These are phyloP conservation scores for Callosobruchus maculatus DNA, from an alignment of 2,888 invertebrate species.

Conservation along the genomic window DNA sequence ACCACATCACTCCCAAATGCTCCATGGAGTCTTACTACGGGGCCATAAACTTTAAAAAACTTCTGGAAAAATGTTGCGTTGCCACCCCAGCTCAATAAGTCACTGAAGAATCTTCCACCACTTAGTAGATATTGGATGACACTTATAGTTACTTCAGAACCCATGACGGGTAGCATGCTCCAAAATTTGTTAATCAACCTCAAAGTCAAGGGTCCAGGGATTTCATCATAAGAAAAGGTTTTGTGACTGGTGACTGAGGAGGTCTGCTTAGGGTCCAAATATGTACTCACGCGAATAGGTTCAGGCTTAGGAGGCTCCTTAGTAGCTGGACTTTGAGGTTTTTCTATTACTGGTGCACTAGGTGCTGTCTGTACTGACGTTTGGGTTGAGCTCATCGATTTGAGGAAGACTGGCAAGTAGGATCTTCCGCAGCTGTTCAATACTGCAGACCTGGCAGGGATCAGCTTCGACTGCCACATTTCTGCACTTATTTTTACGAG, in stretches of 20 bases:
- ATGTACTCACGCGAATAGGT: not conserved
- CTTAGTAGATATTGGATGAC: slow-evolving; percentile 53
- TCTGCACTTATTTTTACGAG: not conserved
- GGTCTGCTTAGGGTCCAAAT: not conserved
- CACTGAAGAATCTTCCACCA: slow-evolving; percentile 50
- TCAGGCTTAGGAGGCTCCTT: not conserved
- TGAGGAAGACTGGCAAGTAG: not conserved
- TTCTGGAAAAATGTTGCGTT: slow-evolving; percentile 48
- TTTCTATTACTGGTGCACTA: not conserved
- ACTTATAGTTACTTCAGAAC: slow-evolving; percentile 58
- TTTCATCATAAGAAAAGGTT: slow-evolving; percentile 54
- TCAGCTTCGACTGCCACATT: not conserved
- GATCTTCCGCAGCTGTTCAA: not conserved
- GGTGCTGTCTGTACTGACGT: not conserved
- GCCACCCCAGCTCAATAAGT: slow-evolving; percentile 49
- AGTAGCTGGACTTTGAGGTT: not conserved
- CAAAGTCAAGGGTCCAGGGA: slow-evolving; percentile 60
- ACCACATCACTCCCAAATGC: slow-evolving; percentile 63
- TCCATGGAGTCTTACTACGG: slow-evolving; percentile 62
- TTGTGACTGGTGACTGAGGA: not conserved
- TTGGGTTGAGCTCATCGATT: not conserved
- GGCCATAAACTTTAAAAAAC: slow-evolving; percentile 57
- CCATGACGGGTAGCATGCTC: slow-evolving; percentile 58
- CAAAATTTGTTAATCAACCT: slow-evolving; percentile 58
- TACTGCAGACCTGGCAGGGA: not conserved